Evolutionary conservation across 1,140 invertebrate genomes (phyloP).

Genomic region (Zophobas atratus): DNA sequence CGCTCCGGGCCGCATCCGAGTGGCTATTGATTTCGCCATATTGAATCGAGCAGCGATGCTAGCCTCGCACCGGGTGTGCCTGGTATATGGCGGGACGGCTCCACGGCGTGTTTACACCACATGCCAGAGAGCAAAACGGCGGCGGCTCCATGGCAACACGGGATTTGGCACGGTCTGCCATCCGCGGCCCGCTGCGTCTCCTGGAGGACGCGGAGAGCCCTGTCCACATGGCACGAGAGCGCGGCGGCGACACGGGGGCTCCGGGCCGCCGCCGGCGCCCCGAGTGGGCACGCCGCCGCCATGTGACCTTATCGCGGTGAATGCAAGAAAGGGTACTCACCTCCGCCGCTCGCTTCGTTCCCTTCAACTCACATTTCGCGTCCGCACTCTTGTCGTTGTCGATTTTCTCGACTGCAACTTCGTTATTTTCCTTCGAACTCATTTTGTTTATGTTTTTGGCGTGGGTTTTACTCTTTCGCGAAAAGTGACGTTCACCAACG

Average conservation of each 20-base stretch:
- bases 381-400: conserved; percentile 82
- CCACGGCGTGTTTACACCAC: conserved; percentile 56
- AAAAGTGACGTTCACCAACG: conserved; percentile 70
- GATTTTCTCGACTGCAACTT: conserved; percentile 86
- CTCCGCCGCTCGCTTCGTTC: conserved; percentile 89
- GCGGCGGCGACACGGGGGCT: not conserved
- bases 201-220: not conserved
- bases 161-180: not conserved
- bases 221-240: conserved; percentile 5
- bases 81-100: conserved; percentile 66
- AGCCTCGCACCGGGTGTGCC: conserved; percentile 59
- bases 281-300: conserved; percentile 1
- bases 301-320: conserved; percentile 36
- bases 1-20: conserved; percentile 41
- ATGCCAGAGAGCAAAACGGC: not conserved
- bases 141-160: conserved; percentile 1
- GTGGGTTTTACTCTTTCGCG: conserved; percentile 68
- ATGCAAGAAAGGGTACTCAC: conserved; percentile 73
- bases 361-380: conserved; percentile 86
- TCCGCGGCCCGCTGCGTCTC: not conserved
- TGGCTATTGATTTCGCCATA: conserved; percentile 67
- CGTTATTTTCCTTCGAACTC: conserved; percentile 89
- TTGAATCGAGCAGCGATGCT: conserved; percentile 63
- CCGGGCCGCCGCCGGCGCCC: not conserved
- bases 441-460: conserved; percentile 76